These are phyloP conservation scores for Therioaphis trifolii DNA, from an alignment of 2,888 invertebrate genomes.

Conservation along the genomic window DNA sequence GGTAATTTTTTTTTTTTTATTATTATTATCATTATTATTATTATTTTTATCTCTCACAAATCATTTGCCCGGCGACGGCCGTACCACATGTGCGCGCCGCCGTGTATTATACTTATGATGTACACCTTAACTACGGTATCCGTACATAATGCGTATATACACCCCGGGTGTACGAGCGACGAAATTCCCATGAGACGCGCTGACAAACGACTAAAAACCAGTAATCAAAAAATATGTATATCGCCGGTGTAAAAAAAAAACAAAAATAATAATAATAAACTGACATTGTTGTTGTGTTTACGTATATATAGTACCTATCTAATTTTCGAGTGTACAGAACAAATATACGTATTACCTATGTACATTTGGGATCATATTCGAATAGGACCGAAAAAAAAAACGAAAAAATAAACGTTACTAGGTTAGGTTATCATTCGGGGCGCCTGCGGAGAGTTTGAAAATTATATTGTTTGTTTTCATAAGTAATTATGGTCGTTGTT, in stretches of 20 bases:
- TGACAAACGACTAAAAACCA: slow-evolving; percentile 48
- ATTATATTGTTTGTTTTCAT: slow-evolving; percentile 54
- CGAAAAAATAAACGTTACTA: neutral
- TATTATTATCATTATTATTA: slow-evolving; percentile 14
- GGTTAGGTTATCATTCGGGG: neutral
- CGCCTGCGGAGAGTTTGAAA: slow-evolving; percentile 17
- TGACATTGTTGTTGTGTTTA: slow-evolving; percentile 21
- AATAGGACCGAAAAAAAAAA: slow-evolving; percentile 2
- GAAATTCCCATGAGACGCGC: slow-evolving; percentile 44
- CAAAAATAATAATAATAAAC: slow-evolving; percentile 24
- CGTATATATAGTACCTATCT: neutral
- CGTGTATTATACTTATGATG: slow-evolving; percentile 13
- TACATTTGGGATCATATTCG: neutral
- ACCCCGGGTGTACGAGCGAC: slow-evolving; percentile 17
- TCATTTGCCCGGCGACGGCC: slow-evolving; percentile 38
- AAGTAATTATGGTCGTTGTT: slow-evolving; percentile 19
- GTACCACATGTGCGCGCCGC: neutral
- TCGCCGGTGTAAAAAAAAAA: neutral
- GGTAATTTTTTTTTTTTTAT: slow-evolving; percentile 22
- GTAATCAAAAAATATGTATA: slow-evolving; percentile 42
- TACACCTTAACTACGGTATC: neutral
- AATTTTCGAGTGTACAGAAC: slow-evolving; percentile 21
- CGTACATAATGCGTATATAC: neutral
- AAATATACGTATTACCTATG: neutral
- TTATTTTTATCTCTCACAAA: slow-evolving; percentile 40